Evolutionary conservation across 2,113 vertebrate species (phyloP).

Genomic region (Aepyceros melampus): DNA sequence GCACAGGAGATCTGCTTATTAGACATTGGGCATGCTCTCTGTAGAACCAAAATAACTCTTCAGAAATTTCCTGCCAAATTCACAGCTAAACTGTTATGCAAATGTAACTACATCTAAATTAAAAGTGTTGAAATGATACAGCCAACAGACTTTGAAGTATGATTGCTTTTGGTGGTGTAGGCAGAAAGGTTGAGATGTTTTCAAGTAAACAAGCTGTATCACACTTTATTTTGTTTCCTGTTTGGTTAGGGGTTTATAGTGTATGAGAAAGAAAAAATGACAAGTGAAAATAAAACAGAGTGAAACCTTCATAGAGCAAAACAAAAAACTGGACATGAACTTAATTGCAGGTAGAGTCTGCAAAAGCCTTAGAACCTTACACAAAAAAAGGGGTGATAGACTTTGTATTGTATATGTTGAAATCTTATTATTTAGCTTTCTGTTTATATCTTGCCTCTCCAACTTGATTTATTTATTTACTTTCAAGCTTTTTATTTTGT

Average conservation of each 20-base stretch:
- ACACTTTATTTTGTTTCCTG: conserved; percentile 30
- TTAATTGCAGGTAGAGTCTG: not conserved
- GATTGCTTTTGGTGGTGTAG: conserved; percentile 44
- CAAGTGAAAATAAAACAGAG: conserved; percentile 8
- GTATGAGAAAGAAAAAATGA: not conserved
- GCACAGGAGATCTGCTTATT: conserved; percentile 63
- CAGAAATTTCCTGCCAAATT: conserved; percentile 65
- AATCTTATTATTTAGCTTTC: not conserved
- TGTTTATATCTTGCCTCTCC: not conserved
- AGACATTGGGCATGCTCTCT: conserved; percentile 48
- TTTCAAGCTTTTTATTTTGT: not conserved
- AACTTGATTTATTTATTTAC: not conserved
- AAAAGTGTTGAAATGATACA: conserved; percentile 54
- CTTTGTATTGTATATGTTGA: not conserved
- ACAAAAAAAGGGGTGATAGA: not conserved
- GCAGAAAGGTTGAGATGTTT: conserved; percentile 22
- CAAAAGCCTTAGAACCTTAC: not conserved
- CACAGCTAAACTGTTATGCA: conserved; percentile 67
- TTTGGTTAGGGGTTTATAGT: conserved; percentile 5
- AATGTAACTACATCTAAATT: conserved; percentile 72
- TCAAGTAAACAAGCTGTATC: conserved; percentile 50
- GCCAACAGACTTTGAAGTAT: conserved; percentile 43
- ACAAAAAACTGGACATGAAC: not conserved
- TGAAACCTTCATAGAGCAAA: not conserved
- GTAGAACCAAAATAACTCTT: conserved; percentile 62